Conservation (phyloP, 2,888 invertebrate genomes). For the Andricus quercusramuli region DNA sequence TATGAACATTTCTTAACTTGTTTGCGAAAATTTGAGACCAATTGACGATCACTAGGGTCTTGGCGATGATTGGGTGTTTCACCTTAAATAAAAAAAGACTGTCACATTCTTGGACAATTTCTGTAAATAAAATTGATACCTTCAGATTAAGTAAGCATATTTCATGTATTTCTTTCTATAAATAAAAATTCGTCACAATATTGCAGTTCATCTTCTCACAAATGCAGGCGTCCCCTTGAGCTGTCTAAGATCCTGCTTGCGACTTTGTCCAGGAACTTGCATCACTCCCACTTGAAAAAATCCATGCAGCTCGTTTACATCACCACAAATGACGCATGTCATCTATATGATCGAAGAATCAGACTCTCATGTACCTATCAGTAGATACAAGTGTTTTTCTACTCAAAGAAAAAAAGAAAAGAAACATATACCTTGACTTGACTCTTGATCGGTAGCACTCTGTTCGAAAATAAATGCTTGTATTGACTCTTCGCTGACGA, state of each 20-base stretch:
- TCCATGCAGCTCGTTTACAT: slow-evolving; percentile 12
- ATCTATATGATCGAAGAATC: neutral
- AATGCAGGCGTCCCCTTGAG: slow-evolving; percentile 28
- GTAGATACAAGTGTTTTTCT: neutral
- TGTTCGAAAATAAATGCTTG: neutral
- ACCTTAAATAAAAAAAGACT: no score
- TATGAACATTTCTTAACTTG: no score
- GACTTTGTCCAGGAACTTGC: slow-evolving; percentile 34
- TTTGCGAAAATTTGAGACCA: no score
- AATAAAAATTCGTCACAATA: slow-evolving; percentile 26
- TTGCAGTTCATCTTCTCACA: slow-evolving; percentile 7
- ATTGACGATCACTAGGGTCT: no score
- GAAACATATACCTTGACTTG: neutral
- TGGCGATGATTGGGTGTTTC: no score
- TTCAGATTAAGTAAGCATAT: no score
- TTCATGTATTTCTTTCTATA: neutral
- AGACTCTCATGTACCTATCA: neutral
- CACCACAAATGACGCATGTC: slow-evolving; percentile 28
- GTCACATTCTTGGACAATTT: no score
- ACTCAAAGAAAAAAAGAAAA: neutral
- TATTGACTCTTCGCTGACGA: slow-evolving; percentile 12
- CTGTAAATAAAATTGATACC: no score
- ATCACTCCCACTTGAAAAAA: slow-evolving; percentile 26
- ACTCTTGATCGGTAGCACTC: neutral
- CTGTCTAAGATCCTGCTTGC: slow-evolving; percentile 28